Percentiles rank a stretch among this genome's conserved stretches.
Evolutionary conservation across 2,888 invertebrate species (phyloP).

Genomic region (Mythimna albipuncta): DNA sequence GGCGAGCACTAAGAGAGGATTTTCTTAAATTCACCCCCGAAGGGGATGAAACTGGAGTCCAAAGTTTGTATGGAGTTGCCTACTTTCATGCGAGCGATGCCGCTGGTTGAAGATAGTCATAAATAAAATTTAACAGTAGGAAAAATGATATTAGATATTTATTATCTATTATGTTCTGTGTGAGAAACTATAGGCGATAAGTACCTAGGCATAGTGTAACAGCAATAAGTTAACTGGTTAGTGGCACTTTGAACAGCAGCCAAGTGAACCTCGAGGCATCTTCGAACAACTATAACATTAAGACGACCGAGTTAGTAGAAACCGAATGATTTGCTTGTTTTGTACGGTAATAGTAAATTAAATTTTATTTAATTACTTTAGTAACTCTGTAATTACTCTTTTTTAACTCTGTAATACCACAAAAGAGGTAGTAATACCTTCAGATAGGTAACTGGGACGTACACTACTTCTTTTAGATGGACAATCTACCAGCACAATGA

Average conservation of each 20-base stretch:
- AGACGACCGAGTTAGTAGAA: constrained; percentile 7
- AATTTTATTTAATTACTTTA: neutral
- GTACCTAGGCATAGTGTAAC: neutral
- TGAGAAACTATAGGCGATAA: no score
- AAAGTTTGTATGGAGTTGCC: no score
- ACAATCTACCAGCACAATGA: no score
- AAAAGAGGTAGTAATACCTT: neutral
- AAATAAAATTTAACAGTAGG: no score
- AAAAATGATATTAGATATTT: constrained; percentile 7
- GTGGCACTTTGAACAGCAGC: constrained; percentile 32
- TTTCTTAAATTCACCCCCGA: no score
- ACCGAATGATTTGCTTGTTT: constrained; percentile 29
- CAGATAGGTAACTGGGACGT: neutral
- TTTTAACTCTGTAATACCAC: no score
- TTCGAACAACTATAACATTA: constrained; percentile 20
- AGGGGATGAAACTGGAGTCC: no score
- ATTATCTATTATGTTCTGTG: constrained; percentile 16
- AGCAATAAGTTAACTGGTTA: constrained; percentile 25
- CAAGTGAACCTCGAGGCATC: constrained; percentile 26
- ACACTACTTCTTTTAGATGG: no score
- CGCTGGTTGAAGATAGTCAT: no score
- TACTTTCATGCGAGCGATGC: no score
- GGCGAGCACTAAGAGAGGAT: no score
- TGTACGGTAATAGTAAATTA: neutral
- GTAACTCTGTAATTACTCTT: no score